Percentiles rank a stretch among this genome's conserved stretches.
Conservation (phyloP, 2,888 invertebrate genomes). For the Nephrotoma appendiculata region DNA sequence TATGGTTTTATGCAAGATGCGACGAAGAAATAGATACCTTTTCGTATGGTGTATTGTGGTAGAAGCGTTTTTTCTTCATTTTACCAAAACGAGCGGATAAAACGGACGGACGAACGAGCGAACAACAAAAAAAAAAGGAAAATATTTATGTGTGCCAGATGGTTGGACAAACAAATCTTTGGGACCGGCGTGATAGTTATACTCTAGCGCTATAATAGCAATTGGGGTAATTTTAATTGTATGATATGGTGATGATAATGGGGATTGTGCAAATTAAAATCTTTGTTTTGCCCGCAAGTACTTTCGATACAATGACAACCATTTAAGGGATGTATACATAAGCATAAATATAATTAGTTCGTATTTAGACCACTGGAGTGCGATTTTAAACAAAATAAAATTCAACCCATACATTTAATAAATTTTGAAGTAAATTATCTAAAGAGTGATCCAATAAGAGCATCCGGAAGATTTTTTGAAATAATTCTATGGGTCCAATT, state of each 20-base stretch:
- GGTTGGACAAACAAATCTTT: not conserved
- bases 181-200: not conserved
- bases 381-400: no score
- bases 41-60: not conserved
- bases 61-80: not conserved
- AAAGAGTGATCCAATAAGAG: no score
- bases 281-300: not conserved
- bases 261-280: not conserved
- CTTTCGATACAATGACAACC: no score
- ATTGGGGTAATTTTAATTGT: not conserved
- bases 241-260: not conserved
- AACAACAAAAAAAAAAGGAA: not conserved
- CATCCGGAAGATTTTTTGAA: no score
- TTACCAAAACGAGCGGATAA: not conserved
- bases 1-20: not conserved
- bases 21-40: not conserved
- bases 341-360: no score
- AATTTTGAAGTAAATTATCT: no score
- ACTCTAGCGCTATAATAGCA: not conserved
- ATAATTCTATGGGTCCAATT: no score
- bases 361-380: no score
- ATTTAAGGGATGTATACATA: no score
- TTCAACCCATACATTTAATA: no score
- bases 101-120: not conserved
- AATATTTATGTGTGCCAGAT: not conserved